A percentile compares a stretch with the other conserved stretches of the same genome.
These are phyloP conservation scores for Podotricha telesiphe DNA, from an alignment of 2,888 invertebrate genomes.

Conservation along the genomic window DNA sequence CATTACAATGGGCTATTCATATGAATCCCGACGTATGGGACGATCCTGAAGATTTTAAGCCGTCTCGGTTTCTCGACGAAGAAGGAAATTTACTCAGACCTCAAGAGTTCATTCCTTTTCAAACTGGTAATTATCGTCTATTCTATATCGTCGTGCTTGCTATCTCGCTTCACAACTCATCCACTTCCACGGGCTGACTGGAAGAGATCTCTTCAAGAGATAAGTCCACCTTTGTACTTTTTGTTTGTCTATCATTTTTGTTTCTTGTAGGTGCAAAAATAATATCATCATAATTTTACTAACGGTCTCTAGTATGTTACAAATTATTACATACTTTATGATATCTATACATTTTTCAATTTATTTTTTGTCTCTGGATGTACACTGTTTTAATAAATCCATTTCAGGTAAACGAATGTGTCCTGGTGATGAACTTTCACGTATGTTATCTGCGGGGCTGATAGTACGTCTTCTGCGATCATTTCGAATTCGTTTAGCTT, in stretches of 20 bases:
- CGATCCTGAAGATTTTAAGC: constrained; percentile 87
- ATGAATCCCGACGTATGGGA: constrained; percentile 87
- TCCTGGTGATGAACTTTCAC: constrained; percentile 92
- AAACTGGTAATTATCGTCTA: constrained; percentile 87
- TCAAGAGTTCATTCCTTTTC: constrained; percentile 91
- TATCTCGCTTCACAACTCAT: no score
- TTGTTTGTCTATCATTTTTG: no score
- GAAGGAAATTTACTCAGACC: constrained; percentile 86
- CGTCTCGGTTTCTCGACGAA: constrained; percentile 86
- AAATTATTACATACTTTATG: not conserved
- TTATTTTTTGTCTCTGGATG: not conserved
- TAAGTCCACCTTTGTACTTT: no score
- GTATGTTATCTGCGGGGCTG: constrained; percentile 86
- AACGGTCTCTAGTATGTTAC: not conserved
- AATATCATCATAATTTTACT: not conserved
- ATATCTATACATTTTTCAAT: not conserved
- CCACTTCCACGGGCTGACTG: no score
- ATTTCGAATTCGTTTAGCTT: constrained; percentile 84
- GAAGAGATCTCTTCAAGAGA: no score
- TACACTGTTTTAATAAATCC: constrained; percentile 9
- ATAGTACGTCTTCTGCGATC: constrained; percentile 88
- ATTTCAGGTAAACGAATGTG: constrained; percentile 91
- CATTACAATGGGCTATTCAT: constrained; percentile 92
- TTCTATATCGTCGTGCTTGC: no score
- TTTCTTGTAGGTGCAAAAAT: no score